Base-by-base conservation (phyloP, 2,797 vertebrate species). In the Hippopotamyrus pictus region DNA sequence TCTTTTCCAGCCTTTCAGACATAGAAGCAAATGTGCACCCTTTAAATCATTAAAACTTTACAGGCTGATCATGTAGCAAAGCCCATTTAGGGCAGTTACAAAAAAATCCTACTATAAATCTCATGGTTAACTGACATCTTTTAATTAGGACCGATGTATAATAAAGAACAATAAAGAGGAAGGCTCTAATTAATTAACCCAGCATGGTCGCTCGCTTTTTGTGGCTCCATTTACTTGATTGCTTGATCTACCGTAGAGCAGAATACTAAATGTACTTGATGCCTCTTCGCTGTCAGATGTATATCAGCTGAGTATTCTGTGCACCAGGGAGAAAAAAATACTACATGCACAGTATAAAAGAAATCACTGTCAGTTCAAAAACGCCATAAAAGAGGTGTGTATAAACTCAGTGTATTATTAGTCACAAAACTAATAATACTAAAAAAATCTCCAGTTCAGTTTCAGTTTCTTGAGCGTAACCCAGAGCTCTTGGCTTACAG, bases 161-260 rank as follows among this genome's bases (percentile, higher is more conserved):
- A 89, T 85, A 57, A 89, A 89, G 79, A 85, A 88, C n/a, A 89
- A 89, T 89, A 44, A 89, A 84, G 79, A 85, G 54, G 5, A 19
- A 57, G 51, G 54, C 53, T 54, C 37, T 88, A 57, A 88, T 88
- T 88, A 83, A 89, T 84, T 84, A 65, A 84, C 82, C 83, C 69
- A 33, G 54, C 57, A 12, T 46, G 83, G 37, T 46, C 12, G 17
- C 22, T 41, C 17, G 48, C 57, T 89, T 89, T 62, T 22, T 69
- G 41, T n/a, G 79, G 17, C 19, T 86, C 59, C 57, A 37, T 89
- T 89, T 62, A 14, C 84, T 86, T 54, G 84, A 89, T 89, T 69
- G 62, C 62, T 62, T 57, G 48, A 83, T 82, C 41, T 59, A 7
- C 17, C 44, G 50, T 29, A 83, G 79, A 82, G 53, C 88, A 83